phyloP scores from a whole-genome alignment of 2,797 vertebrate species.

The Melanotaenia boesemani region DNA sequence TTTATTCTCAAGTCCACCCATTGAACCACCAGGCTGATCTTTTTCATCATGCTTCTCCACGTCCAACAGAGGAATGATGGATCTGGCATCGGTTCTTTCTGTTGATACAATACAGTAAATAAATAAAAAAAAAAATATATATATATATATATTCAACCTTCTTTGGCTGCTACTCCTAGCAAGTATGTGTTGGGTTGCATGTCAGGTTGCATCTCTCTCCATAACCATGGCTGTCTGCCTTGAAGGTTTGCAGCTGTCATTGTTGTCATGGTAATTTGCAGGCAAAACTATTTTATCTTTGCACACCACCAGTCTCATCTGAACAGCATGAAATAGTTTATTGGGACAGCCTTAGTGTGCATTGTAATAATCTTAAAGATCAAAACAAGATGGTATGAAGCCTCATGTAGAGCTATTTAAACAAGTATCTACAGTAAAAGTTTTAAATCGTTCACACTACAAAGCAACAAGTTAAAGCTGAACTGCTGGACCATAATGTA shows the following conservation, averaged over 20 bases:
- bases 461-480: not conserved
- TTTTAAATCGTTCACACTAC: not conserved
- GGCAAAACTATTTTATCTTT: not conserved
- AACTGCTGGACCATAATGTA: not conserved
- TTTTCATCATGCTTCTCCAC: no score
- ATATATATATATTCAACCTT: no score
- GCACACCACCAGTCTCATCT: not conserved
- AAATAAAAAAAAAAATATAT: no score
- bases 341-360: not conserved
- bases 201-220: no score
- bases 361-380: not conserved
- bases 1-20: no score
- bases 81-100: no score
- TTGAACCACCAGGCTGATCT: no score
- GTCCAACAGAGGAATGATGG: no score
- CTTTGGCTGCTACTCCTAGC: not conserved
- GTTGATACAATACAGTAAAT: no score
- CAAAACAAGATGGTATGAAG: conserved; percentile 1
- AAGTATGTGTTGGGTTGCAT: no score
- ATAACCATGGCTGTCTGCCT: not conserved
- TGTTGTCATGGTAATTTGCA: conserved; percentile 1
- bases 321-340: not conserved
- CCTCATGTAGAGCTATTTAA: not conserved
- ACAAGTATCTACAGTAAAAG: not conserved
- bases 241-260: not conserved